Evolutionary conservation across 2,113 vertebrate species (phyloP), one percentile per base, ranked within the genome.

Genomic region (Cyprinodon variegatus): DNA sequence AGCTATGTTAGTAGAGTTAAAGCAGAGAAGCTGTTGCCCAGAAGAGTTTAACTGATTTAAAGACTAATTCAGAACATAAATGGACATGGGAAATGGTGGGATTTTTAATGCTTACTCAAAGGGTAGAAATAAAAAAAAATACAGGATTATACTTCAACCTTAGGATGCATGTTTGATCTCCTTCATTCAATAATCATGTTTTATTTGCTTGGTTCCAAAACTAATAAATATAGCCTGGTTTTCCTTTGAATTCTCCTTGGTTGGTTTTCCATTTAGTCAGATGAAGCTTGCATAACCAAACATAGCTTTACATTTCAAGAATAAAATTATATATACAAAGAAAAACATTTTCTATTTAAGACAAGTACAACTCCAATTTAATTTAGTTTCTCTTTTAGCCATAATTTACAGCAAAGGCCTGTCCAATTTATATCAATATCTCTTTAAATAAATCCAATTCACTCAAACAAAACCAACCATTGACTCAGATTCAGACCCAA

Each of bases 1-100:
- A 72, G 73, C 62, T 84, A 73, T 10, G 68, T 89, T 90, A 91
- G 88, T 77, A 84, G 46, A 77, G 79, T 78, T 70, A 83, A 78
- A 77, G 74, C 53, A 72, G 65, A 64, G 6, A 81, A 68, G 63
- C 9, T 70, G 29, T 71, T 61, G 43, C 41, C 1, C 17, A 83
- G 45, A 4, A 41, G 14, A 50, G 29, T 40, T 40, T 22, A 15
- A 63, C 59, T 38, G 43, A 64, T 13, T 77, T 8, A 79, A 37
- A 70, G 38, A 68, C 22, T 20, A 14, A 4, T 43, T 68, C 62
- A 46, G 14, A 66, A 0, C 50, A 17, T 50, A 38, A 22, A 2
- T 76, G 40, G 76, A 77, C 17, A 13, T 70, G 68, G 84, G 81
- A 87, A 88, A 92, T 86, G 70, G 74, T 76, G 3, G 78, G 59